Percentiles rank a stretch among this genome's conserved stretches.
phyloP scores from a whole-genome alignment of 2,113 vertebrate species.

The Dipodomys ordii region DNA sequence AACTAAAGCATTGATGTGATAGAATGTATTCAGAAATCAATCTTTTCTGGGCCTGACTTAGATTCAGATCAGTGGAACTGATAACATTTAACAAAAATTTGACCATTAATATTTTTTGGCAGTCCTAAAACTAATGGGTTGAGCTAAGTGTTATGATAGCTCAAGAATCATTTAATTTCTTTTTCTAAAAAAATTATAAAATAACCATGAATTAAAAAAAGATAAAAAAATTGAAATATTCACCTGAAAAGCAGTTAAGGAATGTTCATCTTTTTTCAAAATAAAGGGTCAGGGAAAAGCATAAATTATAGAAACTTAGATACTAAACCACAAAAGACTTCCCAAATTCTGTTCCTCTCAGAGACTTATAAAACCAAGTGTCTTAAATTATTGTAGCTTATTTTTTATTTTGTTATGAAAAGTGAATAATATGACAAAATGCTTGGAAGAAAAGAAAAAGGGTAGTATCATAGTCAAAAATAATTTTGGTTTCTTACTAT shows the following conservation, averaged over 20 bases:
- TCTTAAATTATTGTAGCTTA: not conserved
- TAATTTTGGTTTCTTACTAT: not conserved
- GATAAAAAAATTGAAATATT: not conserved
- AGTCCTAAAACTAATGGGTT: conserved; percentile 28
- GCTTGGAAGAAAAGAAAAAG: not conserved
- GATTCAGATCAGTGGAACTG: conserved; percentile 55
- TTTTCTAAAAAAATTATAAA: not conserved
- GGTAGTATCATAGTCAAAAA: not conserved
- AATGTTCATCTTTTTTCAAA: not conserved
- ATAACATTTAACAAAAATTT: conserved; percentile 68
- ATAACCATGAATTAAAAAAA: not conserved
- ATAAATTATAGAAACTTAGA: not conserved
- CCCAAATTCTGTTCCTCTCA: no score
- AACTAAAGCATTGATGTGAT: not conserved
- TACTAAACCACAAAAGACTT: not conserved
- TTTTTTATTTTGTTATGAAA: not conserved
- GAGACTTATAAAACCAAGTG: not conserved
- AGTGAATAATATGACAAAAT: not conserved
- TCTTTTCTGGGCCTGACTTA: not conserved
- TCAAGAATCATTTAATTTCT: conserved; percentile 40
- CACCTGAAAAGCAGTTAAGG: not conserved
- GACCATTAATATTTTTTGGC: conserved; percentile 64
- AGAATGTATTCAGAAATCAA: not conserved
- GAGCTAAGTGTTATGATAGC: not conserved
- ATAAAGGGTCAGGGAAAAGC: not conserved